These are phyloP conservation scores for Aspidiotus destructor DNA, from an alignment of 2,888 invertebrate species.

Conservation along the genomic window DNA sequence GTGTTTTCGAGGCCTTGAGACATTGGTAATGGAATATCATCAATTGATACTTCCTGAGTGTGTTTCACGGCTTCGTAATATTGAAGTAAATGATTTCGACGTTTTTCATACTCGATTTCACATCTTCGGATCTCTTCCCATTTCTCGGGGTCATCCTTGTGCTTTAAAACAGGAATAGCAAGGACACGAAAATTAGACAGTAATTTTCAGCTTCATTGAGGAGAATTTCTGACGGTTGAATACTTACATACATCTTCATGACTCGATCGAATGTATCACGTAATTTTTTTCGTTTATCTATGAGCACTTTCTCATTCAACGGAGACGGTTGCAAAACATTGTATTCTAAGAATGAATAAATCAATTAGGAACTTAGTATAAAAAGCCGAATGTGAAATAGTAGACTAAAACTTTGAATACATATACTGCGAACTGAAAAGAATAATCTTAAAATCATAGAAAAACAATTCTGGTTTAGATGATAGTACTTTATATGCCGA, in stretches of 20 bases:
- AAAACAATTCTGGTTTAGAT: too few species aligned
- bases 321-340: conserved; percentile 91
- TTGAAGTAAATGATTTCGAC: conserved; percentile 72
- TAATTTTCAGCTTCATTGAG: background rate
- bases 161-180: conserved; percentile 48
- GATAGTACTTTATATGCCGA: too few species aligned
- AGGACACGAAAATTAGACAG: background rate
- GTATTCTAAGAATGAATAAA: conserved; percentile 60
- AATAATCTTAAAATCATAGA: too few species aligned
- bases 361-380: background rate
- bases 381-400: background rate
- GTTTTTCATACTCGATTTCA: conserved; percentile 85
- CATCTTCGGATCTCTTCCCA: conserved; percentile 83
- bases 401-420: too few species aligned
- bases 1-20: conserved; percentile 30
- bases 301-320: conserved; percentile 89
- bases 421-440: too few species aligned
- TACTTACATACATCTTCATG: conserved; percentile 88
- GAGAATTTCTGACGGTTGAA: conserved; percentile 4
- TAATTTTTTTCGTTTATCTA: conserved; percentile 91
- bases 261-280: conserved; percentile 91
- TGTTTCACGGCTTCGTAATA: conserved; percentile 92
- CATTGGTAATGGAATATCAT: conserved; percentile 83
- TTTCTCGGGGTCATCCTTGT: conserved; percentile 91
- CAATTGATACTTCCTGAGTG: conserved; percentile 84